Percentiles rank a stretch among this genome's conserved stretches.
phyloP scores from a whole-genome alignment of 2,888 invertebrate genomes.

The Chalcis sispes region DNA sequence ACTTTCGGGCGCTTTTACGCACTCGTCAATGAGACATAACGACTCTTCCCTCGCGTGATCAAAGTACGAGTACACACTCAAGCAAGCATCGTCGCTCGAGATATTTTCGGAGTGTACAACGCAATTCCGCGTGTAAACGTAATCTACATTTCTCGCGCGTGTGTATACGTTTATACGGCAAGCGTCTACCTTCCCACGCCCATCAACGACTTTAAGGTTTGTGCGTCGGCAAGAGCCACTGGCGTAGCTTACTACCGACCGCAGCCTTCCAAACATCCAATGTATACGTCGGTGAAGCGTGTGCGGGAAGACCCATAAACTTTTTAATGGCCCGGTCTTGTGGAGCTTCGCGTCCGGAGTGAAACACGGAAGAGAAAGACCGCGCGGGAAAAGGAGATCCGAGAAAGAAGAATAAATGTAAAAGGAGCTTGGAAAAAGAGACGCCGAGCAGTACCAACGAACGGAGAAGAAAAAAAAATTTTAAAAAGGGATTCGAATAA shows the following conservation, averaged over 20 bases:
- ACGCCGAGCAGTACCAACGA: not conserved
- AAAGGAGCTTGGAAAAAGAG: not conserved
- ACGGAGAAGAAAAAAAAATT: not conserved
- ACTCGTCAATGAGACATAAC: slow-evolving; percentile 30
- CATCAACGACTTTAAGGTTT: slow-evolving; percentile 47
- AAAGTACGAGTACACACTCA: not conserved
- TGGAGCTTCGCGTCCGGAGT: not conserved
- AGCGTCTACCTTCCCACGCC: slow-evolving; percentile 9
- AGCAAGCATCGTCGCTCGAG: slow-evolving; percentile 1
- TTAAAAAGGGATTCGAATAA: no score
- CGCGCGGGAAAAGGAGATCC: not conserved
- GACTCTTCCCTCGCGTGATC: no score
- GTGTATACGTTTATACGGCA: not conserved
- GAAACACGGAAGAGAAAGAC: no score
- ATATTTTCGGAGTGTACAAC: not conserved
- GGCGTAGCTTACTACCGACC: not conserved
- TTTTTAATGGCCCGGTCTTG: slow-evolving; percentile 40
- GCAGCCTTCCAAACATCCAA: not conserved
- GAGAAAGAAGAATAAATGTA: not conserved
- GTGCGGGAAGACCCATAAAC: slow-evolving; percentile 35
- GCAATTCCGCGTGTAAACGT: not conserved
- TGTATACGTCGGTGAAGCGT: not conserved
- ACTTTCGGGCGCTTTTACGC: slow-evolving; percentile 1
- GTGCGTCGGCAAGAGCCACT: slow-evolving; percentile 1
- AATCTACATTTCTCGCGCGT: no score